phyloP scores from a whole-genome alignment of 35 echinoderm and acorn worm genomes.

The Acanthaster planci region DNA sequence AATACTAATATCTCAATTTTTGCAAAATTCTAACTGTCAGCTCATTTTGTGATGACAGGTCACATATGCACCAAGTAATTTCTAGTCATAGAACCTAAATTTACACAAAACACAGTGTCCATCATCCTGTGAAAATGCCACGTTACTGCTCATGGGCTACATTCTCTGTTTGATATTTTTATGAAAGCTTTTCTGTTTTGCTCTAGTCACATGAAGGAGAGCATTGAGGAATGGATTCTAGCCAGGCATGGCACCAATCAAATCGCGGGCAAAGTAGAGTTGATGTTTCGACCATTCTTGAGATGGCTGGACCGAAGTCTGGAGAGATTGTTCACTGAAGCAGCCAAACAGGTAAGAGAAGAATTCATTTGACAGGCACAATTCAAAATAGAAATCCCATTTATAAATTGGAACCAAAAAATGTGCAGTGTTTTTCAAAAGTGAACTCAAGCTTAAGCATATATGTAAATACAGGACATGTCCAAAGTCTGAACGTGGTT shows the following conservation, averaged over 20 bases:
- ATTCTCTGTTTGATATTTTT: too few species aligned
- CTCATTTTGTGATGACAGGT: too few species aligned
- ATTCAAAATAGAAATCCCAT: not conserved
- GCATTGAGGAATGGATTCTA: slow-evolving; percentile 63
- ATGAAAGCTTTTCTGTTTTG: too few species aligned
- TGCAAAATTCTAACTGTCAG: too few species aligned
- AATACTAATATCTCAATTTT: too few species aligned
- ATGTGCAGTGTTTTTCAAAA: not conserved
- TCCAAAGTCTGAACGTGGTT: too few species aligned
- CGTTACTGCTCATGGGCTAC: too few species aligned
- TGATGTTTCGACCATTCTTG: slow-evolving; percentile 88
- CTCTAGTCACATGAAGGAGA: slow-evolving; percentile 62
- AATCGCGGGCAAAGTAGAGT: slow-evolving; percentile 65
- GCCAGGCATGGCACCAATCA: slow-evolving; percentile 74
- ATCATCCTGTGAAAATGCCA: too few species aligned
- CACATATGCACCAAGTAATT: too few species aligned
- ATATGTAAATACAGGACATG: too few species aligned
- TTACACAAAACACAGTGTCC: too few species aligned
- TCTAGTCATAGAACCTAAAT: too few species aligned
- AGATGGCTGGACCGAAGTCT: slow-evolving; percentile 93
- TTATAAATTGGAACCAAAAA: not conserved
- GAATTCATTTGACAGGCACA: not conserved
- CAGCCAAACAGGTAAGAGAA: slow-evolving; percentile 69
- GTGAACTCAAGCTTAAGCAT: not conserved
- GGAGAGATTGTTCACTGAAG: slow-evolving; percentile 84